A percentile compares a stretch with the other conserved stretches of the same genome.
phyloP scores from a whole-genome alignment of 2,113 vertebrate genomes.

The Hypomesus transpacificus region DNA sequence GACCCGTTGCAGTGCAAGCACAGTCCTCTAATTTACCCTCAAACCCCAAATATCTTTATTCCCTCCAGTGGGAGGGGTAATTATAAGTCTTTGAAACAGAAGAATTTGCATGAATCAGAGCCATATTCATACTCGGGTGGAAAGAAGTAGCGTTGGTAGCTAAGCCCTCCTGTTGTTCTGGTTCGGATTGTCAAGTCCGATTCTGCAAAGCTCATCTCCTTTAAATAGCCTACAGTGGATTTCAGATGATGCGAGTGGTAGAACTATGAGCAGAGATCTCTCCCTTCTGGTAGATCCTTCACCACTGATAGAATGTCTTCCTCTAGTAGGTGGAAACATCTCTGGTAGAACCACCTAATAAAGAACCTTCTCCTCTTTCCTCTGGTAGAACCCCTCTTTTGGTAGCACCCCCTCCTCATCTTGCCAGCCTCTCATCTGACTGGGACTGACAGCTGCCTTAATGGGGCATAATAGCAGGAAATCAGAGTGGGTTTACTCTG shows the following conservation, averaged over 20 bases:
- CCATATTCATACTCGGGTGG: neutral
- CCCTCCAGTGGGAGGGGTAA: slow-evolving; percentile 14
- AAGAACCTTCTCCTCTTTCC: no score
- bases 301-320: no score
- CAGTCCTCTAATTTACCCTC: slow-evolving; percentile 13
- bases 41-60: slow-evolving; percentile 1
- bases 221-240: no score
- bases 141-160: no score
- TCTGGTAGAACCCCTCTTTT: no score
- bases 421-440: slow-evolving; percentile 72
- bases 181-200: neutral
- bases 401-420: slow-evolving; percentile 50
- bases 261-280: no score
- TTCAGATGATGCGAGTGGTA: no score
- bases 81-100: slow-evolving; percentile 12
- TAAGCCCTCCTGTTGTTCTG: neutral
- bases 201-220: no score
- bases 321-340: no score
- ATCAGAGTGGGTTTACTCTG: slow-evolving; percentile 67
- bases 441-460: slow-evolving; percentile 74
- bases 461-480: slow-evolving; percentile 78
- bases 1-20: slow-evolving; percentile 36
- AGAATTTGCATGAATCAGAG: neutral
- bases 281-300: no score
- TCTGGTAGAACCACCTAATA: no score